Evolutionary conservation across 2,113 vertebrate species (phyloP).

Genomic region (Leptobrachium leishanense): DNA sequence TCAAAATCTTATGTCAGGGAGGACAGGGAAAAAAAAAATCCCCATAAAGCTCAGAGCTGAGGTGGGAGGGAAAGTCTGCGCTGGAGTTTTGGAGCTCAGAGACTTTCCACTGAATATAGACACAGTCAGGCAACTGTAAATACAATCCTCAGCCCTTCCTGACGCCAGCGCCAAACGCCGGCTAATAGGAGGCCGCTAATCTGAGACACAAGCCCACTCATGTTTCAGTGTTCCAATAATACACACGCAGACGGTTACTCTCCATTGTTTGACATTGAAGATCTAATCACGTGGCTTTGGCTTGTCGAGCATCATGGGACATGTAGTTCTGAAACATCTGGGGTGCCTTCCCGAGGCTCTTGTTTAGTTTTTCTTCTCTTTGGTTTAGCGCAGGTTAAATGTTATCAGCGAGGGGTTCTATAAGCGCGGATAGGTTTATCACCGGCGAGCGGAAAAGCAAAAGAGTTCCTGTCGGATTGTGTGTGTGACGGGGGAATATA

Average conservation of each 20-base stretch:
- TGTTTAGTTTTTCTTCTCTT: too few species aligned
- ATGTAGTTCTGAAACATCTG: too few species aligned
- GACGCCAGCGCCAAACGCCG: background rate
- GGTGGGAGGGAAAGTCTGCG: background rate
- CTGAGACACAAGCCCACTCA: constrained; percentile 6
- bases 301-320: too few species aligned
- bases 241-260: background rate
- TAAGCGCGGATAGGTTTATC: too few species aligned
- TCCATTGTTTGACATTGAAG: background rate
- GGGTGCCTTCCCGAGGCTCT: too few species aligned
- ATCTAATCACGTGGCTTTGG: background rate
- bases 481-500: too few species aligned
- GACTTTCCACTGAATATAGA: constrained; percentile 1
- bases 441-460: too few species aligned
- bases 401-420: too few species aligned
- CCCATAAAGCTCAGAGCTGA: background rate
- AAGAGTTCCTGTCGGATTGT: too few species aligned
- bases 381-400: too few species aligned
- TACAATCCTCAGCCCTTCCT: constrained; percentile 15
- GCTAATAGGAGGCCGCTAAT: constrained; percentile 15
- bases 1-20: constrained; percentile 8
- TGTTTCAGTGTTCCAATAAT: constrained; percentile 21
- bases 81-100: background rate
- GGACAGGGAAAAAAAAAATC: background rate
- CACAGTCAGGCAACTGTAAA: constrained; percentile 4